Conservation (phyloP, 2,797 vertebrate genomes). For the Cephalopachus bancanus region DNA sequence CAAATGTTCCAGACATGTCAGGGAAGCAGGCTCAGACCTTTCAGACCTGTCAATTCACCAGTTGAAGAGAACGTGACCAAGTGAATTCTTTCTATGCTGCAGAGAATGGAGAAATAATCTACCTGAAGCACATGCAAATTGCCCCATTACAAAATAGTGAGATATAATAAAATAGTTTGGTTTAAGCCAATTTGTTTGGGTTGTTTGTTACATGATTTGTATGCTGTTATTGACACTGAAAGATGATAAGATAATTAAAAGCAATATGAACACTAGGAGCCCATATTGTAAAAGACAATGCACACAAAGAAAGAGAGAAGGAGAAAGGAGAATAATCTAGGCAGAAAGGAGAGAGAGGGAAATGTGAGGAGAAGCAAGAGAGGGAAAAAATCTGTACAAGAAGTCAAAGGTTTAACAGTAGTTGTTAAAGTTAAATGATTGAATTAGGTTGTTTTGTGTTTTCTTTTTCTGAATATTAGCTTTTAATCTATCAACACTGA, state of each 20-base stretch:
- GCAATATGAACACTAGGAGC: neutral
- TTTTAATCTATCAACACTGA: neutral
- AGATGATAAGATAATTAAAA: neutral
- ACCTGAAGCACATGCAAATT: neutral
- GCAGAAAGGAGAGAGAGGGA: too few species aligned
- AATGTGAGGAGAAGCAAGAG: too few species aligned
- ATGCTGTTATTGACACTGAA: neutral
- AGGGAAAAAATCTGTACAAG: neutral
- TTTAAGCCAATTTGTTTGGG: neutral
- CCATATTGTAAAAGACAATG: neutral
- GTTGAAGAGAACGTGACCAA: neutral
- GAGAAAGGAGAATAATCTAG: too few species aligned
- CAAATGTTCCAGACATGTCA: neutral
- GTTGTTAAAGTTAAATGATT: neutral
- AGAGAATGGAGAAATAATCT: neutral
- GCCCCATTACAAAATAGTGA: neutral
- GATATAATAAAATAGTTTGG: neutral
- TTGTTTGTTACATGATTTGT: neutral
- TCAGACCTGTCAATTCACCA: neutral
- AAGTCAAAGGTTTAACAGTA: neutral
- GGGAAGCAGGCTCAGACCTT: neutral
- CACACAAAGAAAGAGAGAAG: too few species aligned
- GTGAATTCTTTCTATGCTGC: neutral
- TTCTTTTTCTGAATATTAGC: neutral
- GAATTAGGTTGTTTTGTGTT: neutral